A percentile compares a stretch with the other conserved stretches of the same genome.
Evolutionary conservation across 2,113 vertebrate species (phyloP).

Genomic region (Lagopus leucura): DNA sequence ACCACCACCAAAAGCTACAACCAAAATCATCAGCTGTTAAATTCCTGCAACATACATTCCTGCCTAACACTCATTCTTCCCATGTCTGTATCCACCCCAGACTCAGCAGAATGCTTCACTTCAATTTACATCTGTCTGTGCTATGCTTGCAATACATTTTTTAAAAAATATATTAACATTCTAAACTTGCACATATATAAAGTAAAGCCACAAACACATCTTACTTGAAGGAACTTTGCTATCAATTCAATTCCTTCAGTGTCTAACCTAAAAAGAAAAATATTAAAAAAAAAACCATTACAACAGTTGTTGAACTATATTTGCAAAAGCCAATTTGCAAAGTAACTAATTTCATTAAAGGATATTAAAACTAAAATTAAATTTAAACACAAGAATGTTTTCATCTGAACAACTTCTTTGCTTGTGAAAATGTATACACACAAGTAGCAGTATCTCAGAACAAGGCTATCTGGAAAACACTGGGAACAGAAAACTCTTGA

Average conservation of each 20-base stretch:
- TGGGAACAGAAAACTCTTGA: background rate
- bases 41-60: background rate
- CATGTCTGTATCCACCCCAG: background rate
- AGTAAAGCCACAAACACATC: constrained; percentile 56
- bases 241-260: constrained; percentile 96
- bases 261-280: constrained; percentile 87
- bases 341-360: background rate
- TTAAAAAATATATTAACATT: background rate
- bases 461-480: background rate
- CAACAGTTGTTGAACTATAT: background rate
- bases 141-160: background rate
- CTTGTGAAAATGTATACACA: background rate
- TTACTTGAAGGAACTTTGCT: constrained; percentile 94
- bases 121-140: background rate
- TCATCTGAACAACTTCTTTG: background rate
- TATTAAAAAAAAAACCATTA: background rate
- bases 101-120: background rate
- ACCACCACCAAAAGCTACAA: background rate
- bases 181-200: background rate
- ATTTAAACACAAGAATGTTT: background rate
- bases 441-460: background rate
- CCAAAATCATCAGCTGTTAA: background rate
- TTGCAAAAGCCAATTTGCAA: background rate
- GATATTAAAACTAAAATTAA: background rate
- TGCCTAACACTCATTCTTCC: background rate